Percentiles rank a stretch among this genome's conserved stretches.
Evolutionary conservation across 2,797 vertebrate species (phyloP).

Genomic region (Podarcis siculus): DNA sequence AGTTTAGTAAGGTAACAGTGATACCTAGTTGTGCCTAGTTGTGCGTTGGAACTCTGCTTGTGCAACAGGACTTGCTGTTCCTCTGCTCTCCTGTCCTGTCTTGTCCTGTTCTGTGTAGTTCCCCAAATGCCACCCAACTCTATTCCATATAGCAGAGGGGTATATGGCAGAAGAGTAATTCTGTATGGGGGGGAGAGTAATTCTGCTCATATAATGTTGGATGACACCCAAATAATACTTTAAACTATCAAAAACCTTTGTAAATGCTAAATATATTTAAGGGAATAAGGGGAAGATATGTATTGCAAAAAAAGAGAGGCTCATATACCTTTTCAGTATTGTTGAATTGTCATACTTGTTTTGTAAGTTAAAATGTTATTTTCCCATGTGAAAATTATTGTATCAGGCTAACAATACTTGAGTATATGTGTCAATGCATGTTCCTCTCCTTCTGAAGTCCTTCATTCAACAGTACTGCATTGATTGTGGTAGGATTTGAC

Average conservation of each 20-base stretch:
- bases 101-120: no score
- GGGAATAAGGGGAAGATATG: background rate
- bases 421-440: background rate
- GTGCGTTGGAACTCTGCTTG: no score
- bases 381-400: background rate
- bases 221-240: background rate
- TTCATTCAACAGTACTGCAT: conserved; percentile 2
- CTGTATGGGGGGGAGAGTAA: no score
- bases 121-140: no score
- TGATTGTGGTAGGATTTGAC: conserved; percentile 22
- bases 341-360: background rate
- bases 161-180: no score
- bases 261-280: background rate
- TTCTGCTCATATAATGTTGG: no score
- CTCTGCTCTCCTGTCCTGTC: no score
- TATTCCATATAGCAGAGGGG: no score
- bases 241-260: background rate
- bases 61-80: no score
- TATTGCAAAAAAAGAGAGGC: background rate
- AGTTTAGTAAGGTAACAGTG: no score
- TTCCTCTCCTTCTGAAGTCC: background rate
- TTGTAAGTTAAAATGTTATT: background rate
- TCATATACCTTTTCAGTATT: background rate
- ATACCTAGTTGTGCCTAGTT: no score
- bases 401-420: background rate